Evolutionary conservation across 2,113 vertebrate species (phyloP).

Genomic region (Lagopus leucura): DNA sequence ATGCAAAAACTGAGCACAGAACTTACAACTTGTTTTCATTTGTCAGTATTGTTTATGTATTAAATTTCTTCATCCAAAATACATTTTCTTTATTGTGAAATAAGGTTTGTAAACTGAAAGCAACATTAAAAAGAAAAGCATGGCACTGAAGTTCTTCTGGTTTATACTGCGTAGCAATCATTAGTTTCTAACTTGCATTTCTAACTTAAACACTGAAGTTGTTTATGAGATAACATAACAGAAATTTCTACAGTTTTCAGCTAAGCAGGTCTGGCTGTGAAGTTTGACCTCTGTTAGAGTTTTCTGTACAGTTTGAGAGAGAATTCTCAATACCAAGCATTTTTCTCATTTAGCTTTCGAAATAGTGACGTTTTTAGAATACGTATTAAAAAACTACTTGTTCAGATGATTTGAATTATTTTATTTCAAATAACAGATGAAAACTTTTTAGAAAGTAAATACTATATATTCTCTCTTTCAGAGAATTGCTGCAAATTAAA

Average conservation of each 20-base stretch:
- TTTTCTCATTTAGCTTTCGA: constrained; percentile 1
- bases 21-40: neutral
- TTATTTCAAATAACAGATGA: neutral
- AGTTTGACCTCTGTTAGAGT: neutral
- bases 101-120: neutral
- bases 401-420: neutral
- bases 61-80: neutral
- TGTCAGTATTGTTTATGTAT: neutral
- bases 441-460: neutral
- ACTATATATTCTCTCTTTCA: neutral
- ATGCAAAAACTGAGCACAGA: neutral
- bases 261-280: neutral
- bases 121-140: neutral
- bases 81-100: neutral
- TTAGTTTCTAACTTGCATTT: no score
- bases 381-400: neutral
- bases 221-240: neutral
- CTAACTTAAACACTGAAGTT: neutral
- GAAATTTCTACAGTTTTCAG: neutral
- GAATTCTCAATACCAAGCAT: neutral
- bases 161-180: neutral
- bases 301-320: neutral
- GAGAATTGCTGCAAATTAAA: constrained; percentile 17
- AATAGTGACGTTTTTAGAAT: neutral
- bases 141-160: neutral